Conservation (phyloP, 2,797 vertebrate genomes). For the Acridotheres tristis region DNA sequence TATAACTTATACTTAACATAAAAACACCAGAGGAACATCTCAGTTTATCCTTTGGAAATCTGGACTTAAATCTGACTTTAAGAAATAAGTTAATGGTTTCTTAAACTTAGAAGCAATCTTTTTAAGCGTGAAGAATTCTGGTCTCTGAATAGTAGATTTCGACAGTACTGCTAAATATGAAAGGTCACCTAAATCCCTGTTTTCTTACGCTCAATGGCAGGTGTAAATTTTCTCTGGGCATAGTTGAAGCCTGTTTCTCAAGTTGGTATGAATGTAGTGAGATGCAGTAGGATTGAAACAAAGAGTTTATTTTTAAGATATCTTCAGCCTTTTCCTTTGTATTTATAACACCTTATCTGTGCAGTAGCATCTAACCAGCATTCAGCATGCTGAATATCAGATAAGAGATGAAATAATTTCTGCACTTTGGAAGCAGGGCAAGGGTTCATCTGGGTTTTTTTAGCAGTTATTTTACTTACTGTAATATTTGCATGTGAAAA, state of each 20-base stretch:
- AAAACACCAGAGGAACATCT: not conserved
- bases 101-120: not conserved
- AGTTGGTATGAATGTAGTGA: not conserved
- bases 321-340: not conserved
- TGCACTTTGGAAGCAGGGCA: not conserved
- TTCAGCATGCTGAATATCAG: not conserved
- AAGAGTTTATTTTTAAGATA: not conserved
- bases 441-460: not conserved
- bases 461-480: not conserved
- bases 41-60: not conserved
- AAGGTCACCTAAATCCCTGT: not conserved
- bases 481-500: not conserved
- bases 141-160: not conserved
- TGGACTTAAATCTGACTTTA: not conserved
- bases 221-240: not conserved
- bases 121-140: not conserved
- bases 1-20: not conserved
- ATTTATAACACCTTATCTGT: not conserved
- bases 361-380: not conserved
- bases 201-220: not conserved
- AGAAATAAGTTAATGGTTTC: not conserved
- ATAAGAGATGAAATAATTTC: not conserved
- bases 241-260: not conserved
- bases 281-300: not conserved
- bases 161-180: not conserved